These are phyloP conservation scores for Eupithecia pulchellata DNA, from an alignment of 2,888 invertebrate genomes.

Conservation along the genomic window DNA sequence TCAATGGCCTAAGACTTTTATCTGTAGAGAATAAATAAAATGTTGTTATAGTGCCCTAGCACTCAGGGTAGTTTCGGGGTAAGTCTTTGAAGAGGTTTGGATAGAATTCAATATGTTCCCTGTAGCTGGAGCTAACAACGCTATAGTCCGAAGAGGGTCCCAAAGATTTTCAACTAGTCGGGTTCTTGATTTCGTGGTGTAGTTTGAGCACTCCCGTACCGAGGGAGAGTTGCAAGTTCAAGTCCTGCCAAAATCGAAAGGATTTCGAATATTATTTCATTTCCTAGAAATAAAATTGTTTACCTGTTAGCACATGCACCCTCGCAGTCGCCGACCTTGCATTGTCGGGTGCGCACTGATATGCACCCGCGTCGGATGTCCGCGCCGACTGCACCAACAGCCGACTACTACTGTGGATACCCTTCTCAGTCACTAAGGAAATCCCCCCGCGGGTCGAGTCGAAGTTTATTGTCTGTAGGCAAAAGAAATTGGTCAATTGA, in stretches of 20 bases:
- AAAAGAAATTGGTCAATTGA: not conserved
- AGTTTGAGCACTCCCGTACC: too few species aligned
- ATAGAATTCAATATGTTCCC: too few species aligned
- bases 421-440: conserved; percentile 94
- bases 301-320: conserved; percentile 94
- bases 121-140: too few species aligned
- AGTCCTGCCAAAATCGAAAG: too few species aligned
- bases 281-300: not conserved
- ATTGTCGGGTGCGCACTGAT: conserved; percentile 94
- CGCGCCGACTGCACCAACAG: conserved; percentile 93
- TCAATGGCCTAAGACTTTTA: not conserved
- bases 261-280: too few species aligned
- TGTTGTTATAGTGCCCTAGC: too few species aligned
- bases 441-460: conserved; percentile 95
- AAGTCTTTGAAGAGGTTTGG: too few species aligned
- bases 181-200: too few species aligned
- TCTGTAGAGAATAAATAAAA: not conserved
- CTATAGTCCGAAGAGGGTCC: too few species aligned
- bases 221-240: too few species aligned
- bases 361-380: conserved; percentile 91
- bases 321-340: conserved; percentile 91
- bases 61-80: too few species aligned
- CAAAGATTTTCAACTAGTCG: too few species aligned
- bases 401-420: conserved; percentile 92
- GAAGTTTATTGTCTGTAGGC: conserved; percentile 92